phyloP scores from a whole-genome alignment of 2,113 vertebrate genomes.

The Theristicus caerulescens region DNA sequence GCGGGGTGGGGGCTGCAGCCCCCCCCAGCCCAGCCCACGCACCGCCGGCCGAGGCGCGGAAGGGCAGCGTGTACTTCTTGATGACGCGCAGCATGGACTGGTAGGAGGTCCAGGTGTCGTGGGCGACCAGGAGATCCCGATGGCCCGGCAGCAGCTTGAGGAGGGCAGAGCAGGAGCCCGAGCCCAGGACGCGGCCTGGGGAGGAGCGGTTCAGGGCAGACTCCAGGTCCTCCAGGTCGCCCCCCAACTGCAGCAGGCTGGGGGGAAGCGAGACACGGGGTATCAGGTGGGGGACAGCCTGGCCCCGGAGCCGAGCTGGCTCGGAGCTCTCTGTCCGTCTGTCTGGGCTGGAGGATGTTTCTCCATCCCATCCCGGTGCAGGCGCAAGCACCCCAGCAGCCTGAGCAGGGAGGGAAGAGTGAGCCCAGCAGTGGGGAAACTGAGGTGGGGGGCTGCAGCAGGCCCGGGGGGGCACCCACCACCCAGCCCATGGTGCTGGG shows the following conservation, averaged over 20 bases:
- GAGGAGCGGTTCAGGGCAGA: conserved; percentile 85
- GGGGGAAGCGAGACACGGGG: rapidly evolving
- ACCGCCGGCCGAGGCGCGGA: conserved; percentile 77
- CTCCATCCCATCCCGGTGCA: not conserved
- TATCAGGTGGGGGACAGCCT: not conserved
- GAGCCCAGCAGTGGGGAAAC: not conserved
- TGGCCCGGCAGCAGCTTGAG: conserved; percentile 88
- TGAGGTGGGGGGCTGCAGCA: not conserved
- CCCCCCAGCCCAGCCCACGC: not conserved
- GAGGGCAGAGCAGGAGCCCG: conserved; percentile 92
- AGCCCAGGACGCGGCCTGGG: conserved; percentile 71
- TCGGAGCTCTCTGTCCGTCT: not conserved
- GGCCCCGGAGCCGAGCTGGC: not conserved
- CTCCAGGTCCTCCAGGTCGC: conserved; percentile 93
- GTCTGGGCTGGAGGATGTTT: not conserved
- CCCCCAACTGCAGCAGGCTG: conserved; percentile 89
- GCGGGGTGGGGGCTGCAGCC: rapidly evolving
- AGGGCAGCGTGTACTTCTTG: conserved; percentile 91
- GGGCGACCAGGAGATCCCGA: conserved; percentile 88
- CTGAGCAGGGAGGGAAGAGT: not conserved
- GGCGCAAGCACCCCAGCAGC: not conserved
- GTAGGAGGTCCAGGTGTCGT: conserved; percentile 92
- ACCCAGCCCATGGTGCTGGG: rapidly evolving
- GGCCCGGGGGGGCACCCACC: not conserved
- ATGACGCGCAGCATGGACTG: conserved; percentile 91